phyloP scores from a whole-genome alignment of 2,797 vertebrate species.

The Sebastes paucispinis region DNA sequence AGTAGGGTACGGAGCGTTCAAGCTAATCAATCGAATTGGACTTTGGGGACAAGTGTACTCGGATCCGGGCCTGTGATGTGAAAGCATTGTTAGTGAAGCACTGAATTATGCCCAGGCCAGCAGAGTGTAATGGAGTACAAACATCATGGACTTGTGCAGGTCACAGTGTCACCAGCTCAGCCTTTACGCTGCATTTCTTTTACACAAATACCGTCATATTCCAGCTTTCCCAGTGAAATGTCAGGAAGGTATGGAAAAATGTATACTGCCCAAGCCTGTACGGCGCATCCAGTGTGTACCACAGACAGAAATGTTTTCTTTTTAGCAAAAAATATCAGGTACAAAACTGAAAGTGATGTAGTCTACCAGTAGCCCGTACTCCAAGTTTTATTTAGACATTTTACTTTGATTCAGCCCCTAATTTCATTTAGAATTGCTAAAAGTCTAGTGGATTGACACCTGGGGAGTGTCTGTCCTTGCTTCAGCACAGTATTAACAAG shows the following conservation, averaged over 20 bases:
- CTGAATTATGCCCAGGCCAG: not conserved
- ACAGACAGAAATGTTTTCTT: not conserved
- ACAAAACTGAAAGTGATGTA: not conserved
- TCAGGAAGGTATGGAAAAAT: too few relatives aligned
- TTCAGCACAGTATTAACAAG: conserved; percentile 11
- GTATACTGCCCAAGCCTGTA: too few relatives aligned
- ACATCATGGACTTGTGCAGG: not conserved
- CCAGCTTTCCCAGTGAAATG: too few relatives aligned
- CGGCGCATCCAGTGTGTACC: not conserved
- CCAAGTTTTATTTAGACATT: not conserved
- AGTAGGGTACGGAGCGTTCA: too few relatives aligned
- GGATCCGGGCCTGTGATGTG: too few relatives aligned
- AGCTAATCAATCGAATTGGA: too few relatives aligned
- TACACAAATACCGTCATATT: too few relatives aligned
- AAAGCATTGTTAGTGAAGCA: not conserved
- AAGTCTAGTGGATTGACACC: not conserved
- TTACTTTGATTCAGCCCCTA: not conserved
- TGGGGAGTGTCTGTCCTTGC: not conserved
- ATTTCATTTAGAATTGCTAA: not conserved
- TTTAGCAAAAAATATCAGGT: not conserved
- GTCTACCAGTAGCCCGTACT: not conserved
- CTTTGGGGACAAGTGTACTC: too few relatives aligned
- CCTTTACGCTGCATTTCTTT: too few relatives aligned
- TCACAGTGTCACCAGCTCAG: not conserved
- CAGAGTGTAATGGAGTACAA: not conserved